Conservation (phyloP, 2,113 vertebrate species). For the Elgaria multicarinata region DNA sequence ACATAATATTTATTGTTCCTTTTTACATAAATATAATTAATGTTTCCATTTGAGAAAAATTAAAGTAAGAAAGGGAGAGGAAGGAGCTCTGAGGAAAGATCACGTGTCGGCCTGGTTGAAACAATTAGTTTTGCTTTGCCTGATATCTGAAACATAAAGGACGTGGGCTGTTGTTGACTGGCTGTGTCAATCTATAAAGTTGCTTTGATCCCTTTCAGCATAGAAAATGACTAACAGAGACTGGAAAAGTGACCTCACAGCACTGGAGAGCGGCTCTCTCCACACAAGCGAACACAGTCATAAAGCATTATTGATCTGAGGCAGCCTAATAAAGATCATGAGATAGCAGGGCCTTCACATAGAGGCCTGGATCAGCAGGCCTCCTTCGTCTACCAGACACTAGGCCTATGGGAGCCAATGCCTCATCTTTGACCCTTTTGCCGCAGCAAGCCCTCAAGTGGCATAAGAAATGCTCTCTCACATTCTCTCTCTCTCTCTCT, state of each 20-base stretch:
- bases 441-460: neutral
- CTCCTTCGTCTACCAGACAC: accelerated
- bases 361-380: neutral
- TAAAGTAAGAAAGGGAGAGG: slow-evolving; percentile 5
- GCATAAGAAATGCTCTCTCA: neutral
- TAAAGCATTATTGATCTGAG: slow-evolving; percentile 45
- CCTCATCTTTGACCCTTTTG: neutral
- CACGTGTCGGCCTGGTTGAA: slow-evolving; percentile 63
- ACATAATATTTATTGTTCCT: slow-evolving; percentile 50
- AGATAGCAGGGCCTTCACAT: neutral
- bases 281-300: slow-evolving; percentile 27
- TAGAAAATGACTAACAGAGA: slow-evolving; percentile 52
- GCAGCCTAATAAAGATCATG: slow-evolving; percentile 26
- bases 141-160: slow-evolving; percentile 69
- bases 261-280: slow-evolving; percentile 42
- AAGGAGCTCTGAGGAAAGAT: slow-evolving; percentile 54
- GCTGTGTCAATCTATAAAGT: slow-evolving; percentile 54
- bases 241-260: slow-evolving; percentile 62
- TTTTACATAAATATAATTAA: slow-evolving; percentile 36
- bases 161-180: slow-evolving; percentile 42
- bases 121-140: slow-evolving; percentile 63
- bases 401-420: neutral
- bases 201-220: slow-evolving; percentile 58
- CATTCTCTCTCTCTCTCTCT: neutral
- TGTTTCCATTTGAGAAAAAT: slow-evolving; percentile 66